A percentile compares a stretch with the other conserved stretches of the same genome.
These are phyloP conservation scores for Syngnathoides biaculeatus DNA, from an alignment of 2,113 vertebrate species.

Conservation along the genomic window DNA sequence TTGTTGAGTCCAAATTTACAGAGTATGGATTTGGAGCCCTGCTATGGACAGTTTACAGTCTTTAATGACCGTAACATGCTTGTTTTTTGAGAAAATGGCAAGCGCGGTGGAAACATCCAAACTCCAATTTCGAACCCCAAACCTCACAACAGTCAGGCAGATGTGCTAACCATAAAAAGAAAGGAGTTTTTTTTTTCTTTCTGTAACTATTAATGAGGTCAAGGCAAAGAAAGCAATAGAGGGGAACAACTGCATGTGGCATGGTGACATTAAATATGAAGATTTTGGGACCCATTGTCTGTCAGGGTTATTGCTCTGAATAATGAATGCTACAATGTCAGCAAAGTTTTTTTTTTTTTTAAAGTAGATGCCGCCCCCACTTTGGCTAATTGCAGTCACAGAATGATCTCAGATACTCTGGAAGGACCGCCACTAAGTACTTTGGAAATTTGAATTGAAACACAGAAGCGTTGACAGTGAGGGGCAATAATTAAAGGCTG, in stretches of 20 bases:
- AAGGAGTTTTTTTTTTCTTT: no score
- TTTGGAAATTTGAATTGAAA: not conserved
- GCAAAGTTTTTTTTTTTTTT: not conserved
- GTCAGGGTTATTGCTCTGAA: not conserved
- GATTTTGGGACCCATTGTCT: not conserved
- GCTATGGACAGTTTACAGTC: no score
- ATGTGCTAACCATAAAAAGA: no score
- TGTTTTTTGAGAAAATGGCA: no score
- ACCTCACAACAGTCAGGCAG: no score
- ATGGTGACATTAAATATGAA: not conserved
- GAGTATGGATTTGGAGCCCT: no score
- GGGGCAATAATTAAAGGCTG: constrained; percentile 31
- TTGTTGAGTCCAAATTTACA: no score
- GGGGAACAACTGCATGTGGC: not conserved
- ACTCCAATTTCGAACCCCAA: no score
- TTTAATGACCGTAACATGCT: no score
- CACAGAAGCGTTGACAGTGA: constrained; percentile 15
- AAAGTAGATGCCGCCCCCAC: not conserved
- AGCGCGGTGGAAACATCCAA: no score
- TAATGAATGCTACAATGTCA: not conserved
- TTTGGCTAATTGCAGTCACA: constrained; percentile 6
- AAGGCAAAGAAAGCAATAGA: no score
- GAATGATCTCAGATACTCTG: not conserved
- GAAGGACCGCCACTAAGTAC: not conserved
- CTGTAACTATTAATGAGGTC: no score